These are phyloP conservation scores for Cyclargus thomasi DNA, from an alignment of 1,140 invertebrate species.

Conservation along the genomic window DNA sequence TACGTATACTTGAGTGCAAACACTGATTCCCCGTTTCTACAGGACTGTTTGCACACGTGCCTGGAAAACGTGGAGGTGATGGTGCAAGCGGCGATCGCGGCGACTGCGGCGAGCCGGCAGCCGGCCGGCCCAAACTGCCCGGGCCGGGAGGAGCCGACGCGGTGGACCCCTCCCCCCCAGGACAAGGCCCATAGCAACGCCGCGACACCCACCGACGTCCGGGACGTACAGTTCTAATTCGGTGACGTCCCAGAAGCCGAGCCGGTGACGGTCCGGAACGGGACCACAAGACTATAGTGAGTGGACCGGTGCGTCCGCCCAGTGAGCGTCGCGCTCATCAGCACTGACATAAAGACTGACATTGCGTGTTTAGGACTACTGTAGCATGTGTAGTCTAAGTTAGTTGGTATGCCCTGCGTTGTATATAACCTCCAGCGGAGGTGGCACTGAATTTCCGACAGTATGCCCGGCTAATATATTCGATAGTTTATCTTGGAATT, in stretches of 20 bases:
- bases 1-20: no score
- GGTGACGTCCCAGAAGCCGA: no score
- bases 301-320: conserved; percentile 20
- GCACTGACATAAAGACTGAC: conserved; percentile 73
- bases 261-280: not conserved
- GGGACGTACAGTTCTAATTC: conserved; percentile 82
- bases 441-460: conserved; percentile 14
- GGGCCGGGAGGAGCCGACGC: conserved; percentile 77
- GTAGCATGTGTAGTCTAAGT: conserved; percentile 53
- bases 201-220: conserved; percentile 87
- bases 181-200: conserved; percentile 82
- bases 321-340: conserved; percentile 55
- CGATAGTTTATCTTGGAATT: conserved; percentile 61
- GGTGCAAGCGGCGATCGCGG: conserved; percentile 76
- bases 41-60: conserved; percentile 85
- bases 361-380: conserved; percentile 53
- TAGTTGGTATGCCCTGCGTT: conserved; percentile 53
- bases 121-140: conserved; percentile 62
- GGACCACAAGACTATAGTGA: conserved; percentile 2
- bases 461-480: conserved; percentile 29
- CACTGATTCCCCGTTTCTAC: conserved; percentile 25
- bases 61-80: conserved; percentile 84
- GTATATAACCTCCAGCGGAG: conserved; percentile 20
- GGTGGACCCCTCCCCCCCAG: conserved; percentile 77
- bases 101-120: conserved; percentile 27